Conservation (phyloP, 2,113 vertebrate genomes). For the Stegostoma tigrinum region DNA sequence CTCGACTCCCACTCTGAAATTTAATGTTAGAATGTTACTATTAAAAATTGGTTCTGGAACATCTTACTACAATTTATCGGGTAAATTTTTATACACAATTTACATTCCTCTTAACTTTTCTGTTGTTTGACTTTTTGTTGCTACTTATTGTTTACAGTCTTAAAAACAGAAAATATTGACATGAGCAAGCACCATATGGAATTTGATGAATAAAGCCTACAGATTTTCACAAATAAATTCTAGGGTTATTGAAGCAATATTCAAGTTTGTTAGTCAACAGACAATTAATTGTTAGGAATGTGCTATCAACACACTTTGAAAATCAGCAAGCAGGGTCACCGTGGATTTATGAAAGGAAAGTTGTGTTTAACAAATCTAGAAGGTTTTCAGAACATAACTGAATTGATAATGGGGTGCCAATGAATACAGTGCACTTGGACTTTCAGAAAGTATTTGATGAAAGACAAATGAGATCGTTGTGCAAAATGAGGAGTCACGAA, state of each 20-base stretch:
- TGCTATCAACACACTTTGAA: no score
- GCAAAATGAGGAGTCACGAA: neutral
- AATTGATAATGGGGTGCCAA: no score
- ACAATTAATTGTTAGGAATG: no score
- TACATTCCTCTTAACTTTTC: neutral
- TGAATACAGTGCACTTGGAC: neutral
- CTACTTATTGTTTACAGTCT: neutral
- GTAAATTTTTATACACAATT: neutral
- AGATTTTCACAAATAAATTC: no score
- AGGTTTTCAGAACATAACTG: neutral
- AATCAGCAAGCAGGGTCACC: neutral
- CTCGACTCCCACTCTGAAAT: conserved; percentile 87
- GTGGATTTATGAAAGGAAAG: neutral
- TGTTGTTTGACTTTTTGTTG: neutral
- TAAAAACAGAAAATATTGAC: neutral
- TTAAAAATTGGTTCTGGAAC: neutral
- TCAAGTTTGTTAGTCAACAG: no score
- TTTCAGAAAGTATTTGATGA: neutral
- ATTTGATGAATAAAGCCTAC: no score
- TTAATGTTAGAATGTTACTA: neutral
- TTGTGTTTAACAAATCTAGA: neutral
- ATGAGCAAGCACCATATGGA: no score
- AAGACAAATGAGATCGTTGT: neutral
- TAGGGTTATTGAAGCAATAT: no score
- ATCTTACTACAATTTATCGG: neutral